phyloP scores from a whole-genome alignment of 1,140 invertebrate species.

The Lordiphosa collinella region DNA sequence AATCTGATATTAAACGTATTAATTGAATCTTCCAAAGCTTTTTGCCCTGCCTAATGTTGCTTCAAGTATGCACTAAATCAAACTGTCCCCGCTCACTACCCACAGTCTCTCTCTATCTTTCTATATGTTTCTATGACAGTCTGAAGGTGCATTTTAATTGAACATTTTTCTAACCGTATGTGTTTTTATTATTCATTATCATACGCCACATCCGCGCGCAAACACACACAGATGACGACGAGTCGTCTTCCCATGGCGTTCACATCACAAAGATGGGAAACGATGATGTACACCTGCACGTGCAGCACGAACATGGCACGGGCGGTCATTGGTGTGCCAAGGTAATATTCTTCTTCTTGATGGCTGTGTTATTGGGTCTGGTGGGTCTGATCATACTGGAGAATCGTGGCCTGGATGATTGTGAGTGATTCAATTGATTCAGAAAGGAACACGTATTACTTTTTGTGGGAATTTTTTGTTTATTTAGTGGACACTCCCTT shows the following conservation, averaged over 20 bases:
- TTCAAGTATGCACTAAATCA: conserved; percentile 25
- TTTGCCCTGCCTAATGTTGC: not conserved
- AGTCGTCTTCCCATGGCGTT: conserved; percentile 76
- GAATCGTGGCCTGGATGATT: conserved; percentile 87
- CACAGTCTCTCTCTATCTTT: not conserved
- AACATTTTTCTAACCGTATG: conserved; percentile 33
- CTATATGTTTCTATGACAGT: conserved; percentile 7
- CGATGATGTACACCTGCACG: conserved; percentile 84
- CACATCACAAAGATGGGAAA: conserved; percentile 79
- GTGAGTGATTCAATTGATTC: conserved; percentile 81
- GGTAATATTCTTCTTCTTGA: conserved; percentile 88
- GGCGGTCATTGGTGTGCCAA: conserved; percentile 91
- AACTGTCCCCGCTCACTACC: not conserved
- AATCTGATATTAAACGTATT: too few relatives aligned
- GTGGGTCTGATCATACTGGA: conserved; percentile 89
- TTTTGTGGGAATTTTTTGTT: not conserved
- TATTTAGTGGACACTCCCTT: conserved; percentile 85
- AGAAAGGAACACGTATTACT: not conserved
- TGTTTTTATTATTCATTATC: conserved; percentile 25
- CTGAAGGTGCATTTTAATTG: conserved; percentile 44
- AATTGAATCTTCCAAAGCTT: too few relatives aligned
- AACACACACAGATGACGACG: conserved; percentile 60
- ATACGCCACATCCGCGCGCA: conserved; percentile 4
- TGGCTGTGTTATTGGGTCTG: conserved; percentile 85
- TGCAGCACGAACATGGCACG: conserved; percentile 86